Evolutionary conservation across 1,140 invertebrate species (phyloP).

Genomic region (Lordiphosa stackelbergi): DNA sequence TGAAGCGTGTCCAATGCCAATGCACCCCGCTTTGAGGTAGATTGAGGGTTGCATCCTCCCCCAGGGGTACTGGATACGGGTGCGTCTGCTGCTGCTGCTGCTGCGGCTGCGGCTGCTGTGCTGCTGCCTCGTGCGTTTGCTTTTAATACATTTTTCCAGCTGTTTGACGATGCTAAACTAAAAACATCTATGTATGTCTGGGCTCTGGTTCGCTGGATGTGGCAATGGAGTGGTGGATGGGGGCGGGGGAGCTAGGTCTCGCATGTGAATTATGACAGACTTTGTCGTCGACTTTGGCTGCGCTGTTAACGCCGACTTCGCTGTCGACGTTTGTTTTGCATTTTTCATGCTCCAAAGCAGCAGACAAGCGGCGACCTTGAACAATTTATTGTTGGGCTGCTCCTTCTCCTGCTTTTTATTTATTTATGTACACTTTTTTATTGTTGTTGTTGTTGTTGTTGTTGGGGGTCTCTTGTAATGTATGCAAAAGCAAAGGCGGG

Average conservation of each 20-base stretch:
- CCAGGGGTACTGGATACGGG: background rate
- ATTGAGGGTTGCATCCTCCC: slow-evolving; percentile 5
- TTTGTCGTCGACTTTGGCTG: slow-evolving; percentile 43
- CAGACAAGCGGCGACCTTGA: slow-evolving; percentile 73
- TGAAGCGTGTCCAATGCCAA: slow-evolving; percentile 41
- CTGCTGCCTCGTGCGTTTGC: slow-evolving; percentile 58
- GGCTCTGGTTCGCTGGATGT: slow-evolving; percentile 6
- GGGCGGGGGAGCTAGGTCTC: slow-evolving; percentile 22
- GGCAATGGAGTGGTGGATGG: background rate
- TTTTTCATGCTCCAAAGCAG: slow-evolving; percentile 72
- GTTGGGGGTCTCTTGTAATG: slow-evolving; percentile 44
- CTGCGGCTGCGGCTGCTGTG: slow-evolving; percentile 9
- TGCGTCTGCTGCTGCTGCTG: slow-evolving; percentile 5
- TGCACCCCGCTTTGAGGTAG: slow-evolving; percentile 38
- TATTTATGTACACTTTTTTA: slow-evolving; percentile 65
- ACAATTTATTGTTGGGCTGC: slow-evolving; percentile 60
- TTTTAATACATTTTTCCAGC: slow-evolving; percentile 70
- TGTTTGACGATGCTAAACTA: slow-evolving; percentile 57
- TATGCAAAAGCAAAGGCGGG: slow-evolving; percentile 48
- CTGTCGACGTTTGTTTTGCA: slow-evolving; percentile 65
- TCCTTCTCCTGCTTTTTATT: slow-evolving; percentile 43
- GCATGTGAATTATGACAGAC: slow-evolving; percentile 74
- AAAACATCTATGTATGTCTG: slow-evolving; percentile 52
- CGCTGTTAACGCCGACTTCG: slow-evolving; percentile 27
- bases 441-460: slow-evolving; percentile 6